Base-by-base conservation (phyloP, 2,113 vertebrate species). In the Amphilophus citrinellus region DNA sequence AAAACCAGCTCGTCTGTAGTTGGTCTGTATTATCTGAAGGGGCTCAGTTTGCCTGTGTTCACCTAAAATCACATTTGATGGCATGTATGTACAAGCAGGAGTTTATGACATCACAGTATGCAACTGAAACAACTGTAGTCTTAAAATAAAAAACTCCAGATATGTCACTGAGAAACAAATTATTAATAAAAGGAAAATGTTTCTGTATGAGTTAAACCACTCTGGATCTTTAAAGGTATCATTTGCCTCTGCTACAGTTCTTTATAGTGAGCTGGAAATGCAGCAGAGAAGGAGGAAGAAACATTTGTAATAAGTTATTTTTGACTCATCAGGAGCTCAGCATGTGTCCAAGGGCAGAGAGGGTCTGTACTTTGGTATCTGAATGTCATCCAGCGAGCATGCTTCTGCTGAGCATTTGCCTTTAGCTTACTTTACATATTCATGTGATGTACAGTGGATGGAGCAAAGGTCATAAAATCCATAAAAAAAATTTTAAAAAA, bases 391-490 rank as follows among this genome's bases (percentile, higher is more conserved):
- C 76, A 78, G 85, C 24, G 1, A 79, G 27, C 7, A 39, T 61
- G 68, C 71, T 42, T 42, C 68, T 60, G 77, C 83, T 61, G 58
- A 88, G 62, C 44, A 3, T 50, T 39, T 53, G 78, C 82, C 82
- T 80, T 83, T 81, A 84, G 85, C 79, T 56, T 57, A 17, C 61
- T 83, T 88, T 90, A 83, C 82, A 91, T 88, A 88, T 91, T 87
- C 80, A 87, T 66, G 66, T 61, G 13, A 77, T 68, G 75, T 91
- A 68, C 44, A 77, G 59, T 71, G 61, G 35, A 27, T 77, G 66
- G 66, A 63, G 61, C 60, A 87, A 89, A 89, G 76, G 79, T 87
- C 85, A 89, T 56, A 32, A 84, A 63, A 75, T 62, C 22, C 66
- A 32, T 50, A 20, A 9, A 42, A 65, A 56, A 50, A 6, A 68